Evolutionary conservation across 1,140 invertebrate species (phyloP), one percentile per base, ranked within the genome.

Genomic region (Leptinotarsa texana): DNA sequence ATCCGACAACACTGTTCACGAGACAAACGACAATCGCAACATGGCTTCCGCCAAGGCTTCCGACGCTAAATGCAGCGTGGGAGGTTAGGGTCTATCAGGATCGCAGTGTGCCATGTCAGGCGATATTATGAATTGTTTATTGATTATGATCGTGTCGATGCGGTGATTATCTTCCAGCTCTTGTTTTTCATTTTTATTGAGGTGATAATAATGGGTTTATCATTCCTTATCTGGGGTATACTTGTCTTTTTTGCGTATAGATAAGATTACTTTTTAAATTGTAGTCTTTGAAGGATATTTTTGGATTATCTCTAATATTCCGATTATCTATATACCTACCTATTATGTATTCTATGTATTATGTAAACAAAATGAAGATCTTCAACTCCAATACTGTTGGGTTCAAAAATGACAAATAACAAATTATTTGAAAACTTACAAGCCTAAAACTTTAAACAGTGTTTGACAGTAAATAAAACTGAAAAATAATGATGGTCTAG

Each of bases 101-200:
- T 24, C 63, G 18, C 21, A 66, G 63, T 66, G 27, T 66, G 21
- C 21, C 63, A 66, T 24, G 21, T 66, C 63, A n/a, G 17, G 51
- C 51, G 21, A 66, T 66, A 66, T 24, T 13, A 66, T 66, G 13
- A 24, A 24, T 66, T 66, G 63, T 66, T 66, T 66, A 66, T 66
- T 66, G 63, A 66, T 66, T 66, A n/a, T 66, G 27, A 66, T 66
- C 63, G 21, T 66, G 63, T 66, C 63, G 24, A 66, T 66, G 63
- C 63, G 17, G 51, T 57, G 51, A 57, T 57, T 57, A 42, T 42
- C 22, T 17, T 17, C 17, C 18, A 22, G 13, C 21, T 33, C 63
- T 66, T 33, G 63, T 66, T 33, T 66, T 66, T 33, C 63, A 66
- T 22, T 22, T 57, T 57, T 57, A 57, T 57, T 15, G 51, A 57